Base-by-base conservation (phyloP, 1,140 invertebrate genomes). In the Pararge aegeria region DNA sequence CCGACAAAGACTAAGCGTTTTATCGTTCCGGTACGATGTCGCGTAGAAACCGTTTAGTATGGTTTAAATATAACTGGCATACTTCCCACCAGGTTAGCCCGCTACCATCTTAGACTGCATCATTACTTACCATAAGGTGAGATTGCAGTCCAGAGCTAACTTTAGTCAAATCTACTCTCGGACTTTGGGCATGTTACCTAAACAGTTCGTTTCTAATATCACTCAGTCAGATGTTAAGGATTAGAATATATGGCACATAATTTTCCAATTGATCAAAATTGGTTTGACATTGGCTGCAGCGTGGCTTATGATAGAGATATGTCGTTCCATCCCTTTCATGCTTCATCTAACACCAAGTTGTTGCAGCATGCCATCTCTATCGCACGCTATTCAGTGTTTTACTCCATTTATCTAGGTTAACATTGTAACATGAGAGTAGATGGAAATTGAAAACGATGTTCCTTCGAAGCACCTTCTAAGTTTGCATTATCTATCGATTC, bases 181-280 rank as follows among this genome's bases (percentile, higher is more conserved):
- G n/a, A n/a, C n/a, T n/a, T n/a, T n/a, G n/a, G n/a, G n/a, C n/a
- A n/a, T n/a, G n/a, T n/a, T n/a, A n/a, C n/a, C n/a, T n/a, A n/a
- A n/a, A n/a, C n/a, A n/a, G n/a, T n/a, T n/a, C n/a, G n/a, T n/a
- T n/a, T 40, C 49, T 52, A 51, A 59, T 52, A 34, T 49, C 38
- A 44, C 57, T 40, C 9, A 53, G 50, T 60, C 50, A 60, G 37
- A 44, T 58, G 55, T 27, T 59, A 52, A 56, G 61, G 57, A 64
- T 61, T 70, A 70, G 62, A 58, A 60, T 60, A 55, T 60, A 59
- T 37, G 56, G 20, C 51, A 46, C 48, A 63, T 66, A 60, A 74
- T 68, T 64, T 68, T 57, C 59, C 72, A 74, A 74, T 66, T 68
- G 68, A 65, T 70, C 59, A 68, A 70, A 67, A 74, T 74, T 68